These are phyloP conservation scores for Polymixis lichenea DNA, from an alignment of 2,888 invertebrate genomes.

Conservation along the genomic window DNA sequence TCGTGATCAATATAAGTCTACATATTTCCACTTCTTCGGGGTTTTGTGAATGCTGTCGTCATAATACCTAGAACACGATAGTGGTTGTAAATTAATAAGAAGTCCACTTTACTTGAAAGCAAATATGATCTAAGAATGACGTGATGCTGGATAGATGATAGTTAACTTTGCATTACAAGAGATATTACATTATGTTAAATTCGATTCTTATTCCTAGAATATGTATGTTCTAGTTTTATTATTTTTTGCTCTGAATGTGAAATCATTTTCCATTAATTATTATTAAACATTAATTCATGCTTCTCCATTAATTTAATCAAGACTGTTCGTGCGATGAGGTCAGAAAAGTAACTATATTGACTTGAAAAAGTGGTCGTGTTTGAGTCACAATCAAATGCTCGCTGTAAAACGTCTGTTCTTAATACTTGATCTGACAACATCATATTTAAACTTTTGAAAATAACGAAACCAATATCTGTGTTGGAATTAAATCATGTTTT, in stretches of 20 bases:
- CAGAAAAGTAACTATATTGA: slow-evolving; percentile 23
- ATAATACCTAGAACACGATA: slow-evolving; percentile 21
- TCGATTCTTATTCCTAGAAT: not conserved
- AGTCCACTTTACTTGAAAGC: not conserved
- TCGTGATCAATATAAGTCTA: not conserved
- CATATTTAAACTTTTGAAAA: slow-evolving; percentile 25
- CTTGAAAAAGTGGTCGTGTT: slow-evolving; percentile 17
- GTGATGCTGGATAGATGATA: slow-evolving; percentile 9
- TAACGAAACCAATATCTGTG: slow-evolving; percentile 9
- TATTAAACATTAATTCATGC: slow-evolving; percentile 8
- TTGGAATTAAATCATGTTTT: slow-evolving; percentile 10
- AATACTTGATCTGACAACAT: slow-evolving; percentile 34
- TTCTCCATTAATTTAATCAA: slow-evolving; percentile 9
- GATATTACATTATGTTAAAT: not conserved
- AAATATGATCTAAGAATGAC: slow-evolving; percentile 29
- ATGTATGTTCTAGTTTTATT: not conserved
- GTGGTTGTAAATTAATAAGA: slow-evolving; percentile 4
- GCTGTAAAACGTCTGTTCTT: slow-evolving; percentile 34
- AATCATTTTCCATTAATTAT: not conserved
- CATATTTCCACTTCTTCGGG: slow-evolving; percentile 16
- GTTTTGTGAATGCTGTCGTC: slow-evolving; percentile 4
- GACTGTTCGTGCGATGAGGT: slow-evolving; percentile 37
- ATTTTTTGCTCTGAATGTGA: no score
- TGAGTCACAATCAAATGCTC: slow-evolving; percentile 21
- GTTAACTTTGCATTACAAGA: not conserved